Evolutionary conservation across 2,888 invertebrate genomes (phyloP), one percentile per base, ranked within the genome.

Genomic region (Andrena bucephala): DNA sequence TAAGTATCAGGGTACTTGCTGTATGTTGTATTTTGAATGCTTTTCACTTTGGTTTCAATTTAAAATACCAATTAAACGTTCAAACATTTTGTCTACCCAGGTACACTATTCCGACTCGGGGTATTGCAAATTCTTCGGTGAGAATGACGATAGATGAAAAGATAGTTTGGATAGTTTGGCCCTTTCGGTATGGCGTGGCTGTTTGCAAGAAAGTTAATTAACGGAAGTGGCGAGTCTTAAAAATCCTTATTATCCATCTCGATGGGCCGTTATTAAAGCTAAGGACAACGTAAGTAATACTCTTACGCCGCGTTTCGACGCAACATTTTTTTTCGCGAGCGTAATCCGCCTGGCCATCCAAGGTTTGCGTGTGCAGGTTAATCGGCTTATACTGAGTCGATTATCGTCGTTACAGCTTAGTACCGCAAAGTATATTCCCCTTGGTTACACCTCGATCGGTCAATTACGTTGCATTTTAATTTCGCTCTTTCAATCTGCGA

Each of bases 381-480:
- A 86, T 87, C 83, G 85, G 86, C 77, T 86, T 86, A 86, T 36
- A 76, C 72, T 57, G 75, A 80, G 85, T 76, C 83, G 85, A 87
- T 87, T 86, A 86, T 85, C 80, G 67, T 73, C 60, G 83, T 85
- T 87, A 83, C 77, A 83, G 72, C 80, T 73, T 67, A 48, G 50
- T 67, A 57, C 57, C 70, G 74, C 69, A 70, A 87, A 69, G 70
- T 87, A 77, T 85, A 85, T 59, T 57, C 77, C 68, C 59, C 72
- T 75, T 77, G 77, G 75, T 83, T 87, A 80, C 59, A 71, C 69
- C 60, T 59, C 72, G 80, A 87, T 83, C 80, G 62, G 50, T 60
- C 78, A 60, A 71, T 83, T 79, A 78, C 54, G 87, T 85, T 84
- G 83, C 87, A 86, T 90, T 90, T 89, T 88, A 88, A 91, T 88